Percentiles rank a stretch among this genome's conserved stretches.
Evolutionary conservation across 2,797 vertebrate species (phyloP).

Genomic region (Sylvilagus floridanus): DNA sequence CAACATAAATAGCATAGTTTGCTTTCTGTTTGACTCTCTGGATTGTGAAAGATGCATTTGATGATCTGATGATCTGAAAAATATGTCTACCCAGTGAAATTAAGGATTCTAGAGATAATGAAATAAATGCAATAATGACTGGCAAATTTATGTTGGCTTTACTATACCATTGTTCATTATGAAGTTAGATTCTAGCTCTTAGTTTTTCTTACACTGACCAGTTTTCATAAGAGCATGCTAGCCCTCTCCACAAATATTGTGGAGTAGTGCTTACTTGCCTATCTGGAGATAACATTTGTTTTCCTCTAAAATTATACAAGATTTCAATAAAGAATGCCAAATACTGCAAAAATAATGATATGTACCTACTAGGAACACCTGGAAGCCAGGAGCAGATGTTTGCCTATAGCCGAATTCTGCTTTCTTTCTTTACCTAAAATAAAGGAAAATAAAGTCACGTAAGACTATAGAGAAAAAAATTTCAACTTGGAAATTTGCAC

Average conservation of each 20-base stretch:
- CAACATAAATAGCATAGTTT: background rate
- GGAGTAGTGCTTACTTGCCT: constrained; percentile 4
- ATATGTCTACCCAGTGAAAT: constrained; percentile 10
- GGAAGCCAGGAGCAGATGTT: background rate
- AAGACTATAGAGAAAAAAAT: constrained; percentile 24
- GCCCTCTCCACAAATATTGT: background rate
- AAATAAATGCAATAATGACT: background rate
- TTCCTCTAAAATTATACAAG: background rate
- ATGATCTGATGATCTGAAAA: constrained; percentile 14
- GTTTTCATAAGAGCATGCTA: background rate
- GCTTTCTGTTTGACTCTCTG: background rate
- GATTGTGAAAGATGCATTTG: background rate
- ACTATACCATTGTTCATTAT: background rate
- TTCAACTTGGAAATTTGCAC: constrained; percentile 39
- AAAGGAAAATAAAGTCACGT: background rate
- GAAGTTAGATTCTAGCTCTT: constrained; percentile 27
- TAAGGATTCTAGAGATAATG: background rate
- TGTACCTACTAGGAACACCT: background rate
- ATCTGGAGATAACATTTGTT: background rate
- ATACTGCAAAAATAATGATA: background rate
- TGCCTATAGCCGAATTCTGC: background rate
- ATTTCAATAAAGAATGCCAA: constrained; percentile 47
- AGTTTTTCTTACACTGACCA: background rate
- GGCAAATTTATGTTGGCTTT: constrained; percentile 24
- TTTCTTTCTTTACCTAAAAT: constrained; percentile 44